Base-by-base conservation (phyloP, 2,113 vertebrate species). In the Gobius niger region DNA sequence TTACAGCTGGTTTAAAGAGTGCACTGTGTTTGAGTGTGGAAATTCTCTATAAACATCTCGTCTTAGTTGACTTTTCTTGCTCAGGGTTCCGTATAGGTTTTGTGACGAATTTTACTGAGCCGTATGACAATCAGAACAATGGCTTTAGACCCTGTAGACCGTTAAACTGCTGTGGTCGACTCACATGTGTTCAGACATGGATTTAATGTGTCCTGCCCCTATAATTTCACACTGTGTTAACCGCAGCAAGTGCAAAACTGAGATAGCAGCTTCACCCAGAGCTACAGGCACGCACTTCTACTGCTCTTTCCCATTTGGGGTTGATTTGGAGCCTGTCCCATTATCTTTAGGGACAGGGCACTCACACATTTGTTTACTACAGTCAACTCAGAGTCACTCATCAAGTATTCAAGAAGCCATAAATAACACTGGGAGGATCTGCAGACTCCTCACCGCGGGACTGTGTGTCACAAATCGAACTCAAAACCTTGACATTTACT, bases 201-300 rank as follows among this genome's bases (percentile, higher is more conserved):
- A 81, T 52, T 61, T 44, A 6, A 46, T 46, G 46, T 54, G 59
- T 76, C 40, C 8, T 7, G 41, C 59, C 1, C 16, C 60, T 72
- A 68, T 46, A 82, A 85, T 85, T 88, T 90, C 82, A 87, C 83
- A 77, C 82, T 69, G 74, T 88, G 86, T 87, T 86, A 80, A 82
- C 52, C 84, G 52, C 53, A 44, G 69, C 69, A 16, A 73, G 68
- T 71, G 72, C 83, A 81, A 77, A 64, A 70, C 54, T 34, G 66
- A 72, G 76, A 72, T 75, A 76, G 67, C 15, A 4, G 49, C 67
- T 82, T 73, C 59, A 59, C 42, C 78, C 76, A 77, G 76, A 82
- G 77, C 87, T 82, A 51, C 82, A 71, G 50, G 61, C 49, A 14
- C 68, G 76, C 65, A 18, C 10, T 80, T 73, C 10, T 11, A 18